These are phyloP conservation scores for Tetrax tetrax DNA, from an alignment of 2,113 vertebrate genomes.

Conservation along the genomic window DNA sequence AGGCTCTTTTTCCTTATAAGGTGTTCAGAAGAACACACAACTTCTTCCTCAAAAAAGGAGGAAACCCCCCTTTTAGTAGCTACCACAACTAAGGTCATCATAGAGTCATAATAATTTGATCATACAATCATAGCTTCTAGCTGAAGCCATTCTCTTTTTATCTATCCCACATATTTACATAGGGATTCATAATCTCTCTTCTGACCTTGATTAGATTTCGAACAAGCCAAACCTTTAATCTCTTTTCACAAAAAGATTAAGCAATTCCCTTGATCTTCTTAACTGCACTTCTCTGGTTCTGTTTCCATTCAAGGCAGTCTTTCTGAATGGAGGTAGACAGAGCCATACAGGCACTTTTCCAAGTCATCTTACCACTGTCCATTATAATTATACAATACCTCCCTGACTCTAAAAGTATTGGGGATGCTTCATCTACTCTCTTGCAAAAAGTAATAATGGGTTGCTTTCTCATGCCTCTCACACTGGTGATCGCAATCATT, in stretches of 20 bases:
- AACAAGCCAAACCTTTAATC: not conserved
- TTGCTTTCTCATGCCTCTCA: not conserved
- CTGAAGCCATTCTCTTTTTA: not conserved
- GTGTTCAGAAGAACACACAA: not conserved
- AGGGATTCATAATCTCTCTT: not conserved
- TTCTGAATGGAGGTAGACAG: not conserved
- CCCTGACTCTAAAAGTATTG: not conserved
- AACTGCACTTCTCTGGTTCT: not conserved
- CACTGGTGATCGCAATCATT: fast-evolving
- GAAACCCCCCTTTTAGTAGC: not conserved
- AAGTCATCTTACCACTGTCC: not conserved
- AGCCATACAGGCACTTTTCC: not conserved
- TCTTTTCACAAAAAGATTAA: not conserved
- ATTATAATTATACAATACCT: not conserved
- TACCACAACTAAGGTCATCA: not conserved
- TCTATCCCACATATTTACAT: not conserved
- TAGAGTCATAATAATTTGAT: fast-evolving
- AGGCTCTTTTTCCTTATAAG: not conserved
- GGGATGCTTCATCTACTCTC: not conserved
- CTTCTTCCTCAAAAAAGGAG: not conserved
- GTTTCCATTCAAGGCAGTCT: not conserved
- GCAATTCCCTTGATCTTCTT: not conserved
- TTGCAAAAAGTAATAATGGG: not conserved
- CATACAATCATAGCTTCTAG: not conserved
- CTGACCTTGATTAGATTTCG: not conserved